These are phyloP conservation scores for Operophtera brumata DNA, from an alignment of 2,888 invertebrate genomes.

Conservation along the genomic window DNA sequence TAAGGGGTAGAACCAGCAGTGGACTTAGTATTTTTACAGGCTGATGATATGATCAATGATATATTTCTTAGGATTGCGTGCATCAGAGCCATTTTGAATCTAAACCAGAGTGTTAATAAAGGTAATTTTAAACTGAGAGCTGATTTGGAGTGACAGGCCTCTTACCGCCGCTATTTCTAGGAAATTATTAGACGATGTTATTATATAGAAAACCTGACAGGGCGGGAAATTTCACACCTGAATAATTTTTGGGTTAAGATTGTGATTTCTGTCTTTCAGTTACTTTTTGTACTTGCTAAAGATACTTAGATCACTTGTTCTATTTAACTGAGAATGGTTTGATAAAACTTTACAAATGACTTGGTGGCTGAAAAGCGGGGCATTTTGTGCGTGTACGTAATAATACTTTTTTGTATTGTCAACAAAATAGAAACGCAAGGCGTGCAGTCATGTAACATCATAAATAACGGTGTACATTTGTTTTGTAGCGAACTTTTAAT, in stretches of 20 bases:
- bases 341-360: too few species aligned
- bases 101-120: too few species aligned
- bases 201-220: conserved; percentile 1
- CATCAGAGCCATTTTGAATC: too few species aligned
- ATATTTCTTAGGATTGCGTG: too few species aligned
- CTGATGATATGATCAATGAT: too few species aligned
- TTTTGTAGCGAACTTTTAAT: conserved; percentile 65
- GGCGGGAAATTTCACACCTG: conserved; percentile 9
- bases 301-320: too few species aligned
- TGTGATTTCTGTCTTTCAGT: too few species aligned
- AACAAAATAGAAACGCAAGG: conserved; percentile 18
- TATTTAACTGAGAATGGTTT: too few species aligned
- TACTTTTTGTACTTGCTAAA: too few species aligned
- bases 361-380: background rate
- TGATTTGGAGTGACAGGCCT: background rate
- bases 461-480: conserved; percentile 46
- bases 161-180: background rate
- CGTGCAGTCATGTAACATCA: conserved; percentile 32
- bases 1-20: too few species aligned
- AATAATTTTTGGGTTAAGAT: background rate
- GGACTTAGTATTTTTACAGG: too few species aligned
- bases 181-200: conserved; percentile 1
- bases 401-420: conserved; percentile 10
- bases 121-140: background rate
- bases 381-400: conserved; percentile 9